Conservation (phyloP, 2,113 vertebrate species). For the Amazona vittata region DNA sequence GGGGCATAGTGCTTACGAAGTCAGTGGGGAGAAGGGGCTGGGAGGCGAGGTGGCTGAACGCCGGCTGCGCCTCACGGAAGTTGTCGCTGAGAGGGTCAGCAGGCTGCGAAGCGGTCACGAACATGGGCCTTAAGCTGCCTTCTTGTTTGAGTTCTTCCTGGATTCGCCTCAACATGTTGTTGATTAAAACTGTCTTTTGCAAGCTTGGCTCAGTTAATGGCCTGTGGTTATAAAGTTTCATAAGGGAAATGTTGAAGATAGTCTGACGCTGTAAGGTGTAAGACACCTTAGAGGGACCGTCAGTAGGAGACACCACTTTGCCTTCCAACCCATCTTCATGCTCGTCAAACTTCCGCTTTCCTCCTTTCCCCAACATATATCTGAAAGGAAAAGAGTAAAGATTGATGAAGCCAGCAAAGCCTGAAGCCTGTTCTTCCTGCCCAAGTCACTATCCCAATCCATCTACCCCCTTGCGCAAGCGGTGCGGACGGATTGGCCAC, state of each 20-base stretch:
- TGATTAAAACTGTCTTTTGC: constrained; percentile 95
- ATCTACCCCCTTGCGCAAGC: background rate
- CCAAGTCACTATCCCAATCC: background rate
- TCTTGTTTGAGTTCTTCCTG: constrained; percentile 97
- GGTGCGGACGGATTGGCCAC: fast-evolving
- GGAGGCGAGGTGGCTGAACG: constrained; percentile 77
- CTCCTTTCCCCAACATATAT: constrained; percentile 99
- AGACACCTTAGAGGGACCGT: constrained; percentile 93
- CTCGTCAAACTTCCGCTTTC: constrained; percentile 98
- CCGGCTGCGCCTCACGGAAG: constrained; percentile 86
- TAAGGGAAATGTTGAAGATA: constrained; percentile 99
- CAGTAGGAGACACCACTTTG: constrained; percentile 88
- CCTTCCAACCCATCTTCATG: constrained; percentile 99
- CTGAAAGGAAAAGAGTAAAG: constrained; percentile 76
- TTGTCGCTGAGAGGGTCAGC: constrained; percentile 84
- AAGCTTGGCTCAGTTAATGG: constrained; percentile 91
- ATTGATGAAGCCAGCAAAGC: background rate
- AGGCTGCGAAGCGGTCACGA: constrained; percentile 84
- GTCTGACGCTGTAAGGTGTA: constrained; percentile 99
- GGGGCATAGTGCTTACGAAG: constrained; percentile 72
- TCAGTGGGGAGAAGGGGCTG: constrained; percentile 68
- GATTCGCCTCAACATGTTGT: constrained; percentile 98
- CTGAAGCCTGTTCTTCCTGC: background rate
- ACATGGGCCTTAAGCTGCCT: constrained; percentile 87
- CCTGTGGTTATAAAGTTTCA: constrained; percentile 97